Evolutionary conservation across 2,113 vertebrate species (phyloP).

Genomic region (Benitochromis conjunctus): DNA sequence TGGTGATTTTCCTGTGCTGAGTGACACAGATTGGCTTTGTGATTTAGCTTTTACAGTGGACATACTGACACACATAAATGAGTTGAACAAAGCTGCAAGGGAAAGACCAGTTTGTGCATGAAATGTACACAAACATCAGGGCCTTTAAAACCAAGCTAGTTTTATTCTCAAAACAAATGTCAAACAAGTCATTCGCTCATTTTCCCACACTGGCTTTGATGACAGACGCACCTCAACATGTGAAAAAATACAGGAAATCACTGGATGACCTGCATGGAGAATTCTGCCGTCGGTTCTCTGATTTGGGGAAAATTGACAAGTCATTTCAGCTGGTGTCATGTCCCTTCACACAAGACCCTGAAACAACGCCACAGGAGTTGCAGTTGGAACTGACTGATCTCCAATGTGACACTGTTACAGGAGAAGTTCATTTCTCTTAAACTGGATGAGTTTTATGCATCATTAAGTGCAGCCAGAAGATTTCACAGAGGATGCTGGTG

Average conservation of each 20-base stretch:
- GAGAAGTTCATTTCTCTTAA: no score
- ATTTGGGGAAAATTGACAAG: not conserved
- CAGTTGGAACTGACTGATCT: no score
- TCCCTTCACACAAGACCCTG: not conserved
- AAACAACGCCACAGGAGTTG: not conserved
- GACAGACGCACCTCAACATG: not conserved
- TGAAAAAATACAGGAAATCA: not conserved
- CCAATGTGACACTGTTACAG: no score
- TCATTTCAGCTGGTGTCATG: not conserved
- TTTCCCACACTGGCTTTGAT: no score
- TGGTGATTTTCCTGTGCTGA: not conserved
- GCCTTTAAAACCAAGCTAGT: not conserved
- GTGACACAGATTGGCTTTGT: not conserved
- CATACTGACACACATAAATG: not conserved
- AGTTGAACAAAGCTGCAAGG: not conserved
- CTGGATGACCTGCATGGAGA: not conserved
- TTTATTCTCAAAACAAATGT: not conserved
- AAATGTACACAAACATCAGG: not conserved
- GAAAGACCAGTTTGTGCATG: not conserved
- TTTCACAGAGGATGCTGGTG: no score
- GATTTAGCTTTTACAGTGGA: not conserved
- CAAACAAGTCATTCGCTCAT: no score
- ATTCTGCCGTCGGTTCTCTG: not conserved
- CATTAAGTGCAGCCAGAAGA: not conserved
- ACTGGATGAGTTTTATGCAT: not conserved